Percentiles rank a stretch among this genome's conserved stretches.
Evolutionary conservation across 2,888 invertebrate genomes (phyloP).

Genomic region (Cephus sareptanus): DNA sequence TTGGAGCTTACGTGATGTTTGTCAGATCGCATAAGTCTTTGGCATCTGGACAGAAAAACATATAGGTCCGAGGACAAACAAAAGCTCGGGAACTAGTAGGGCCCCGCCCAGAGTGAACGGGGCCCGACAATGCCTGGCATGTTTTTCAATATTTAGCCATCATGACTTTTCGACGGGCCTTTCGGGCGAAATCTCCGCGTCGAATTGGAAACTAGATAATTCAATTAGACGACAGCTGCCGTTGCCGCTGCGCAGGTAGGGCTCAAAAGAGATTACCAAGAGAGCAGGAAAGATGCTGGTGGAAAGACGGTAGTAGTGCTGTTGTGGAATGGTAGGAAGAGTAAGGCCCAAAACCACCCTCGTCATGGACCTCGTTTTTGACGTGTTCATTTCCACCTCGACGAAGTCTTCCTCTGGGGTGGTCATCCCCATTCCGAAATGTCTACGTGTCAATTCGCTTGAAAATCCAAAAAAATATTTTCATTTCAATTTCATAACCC

Average conservation of each 20-base stretch:
- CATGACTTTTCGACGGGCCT: constrained; percentile 63
- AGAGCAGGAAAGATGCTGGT: background rate
- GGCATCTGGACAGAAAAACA: no score
- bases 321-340: constrained; percentile 5
- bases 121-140: constrained; percentile 61
- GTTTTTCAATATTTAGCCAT: constrained; percentile 66
- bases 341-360: constrained; percentile 30
- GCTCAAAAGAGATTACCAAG: constrained; percentile 8
- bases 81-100: constrained; percentile 25
- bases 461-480: background rate
- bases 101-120: constrained; percentile 47
- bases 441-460: background rate
- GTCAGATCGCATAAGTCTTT: no score
- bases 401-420: constrained; percentile 17
- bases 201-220: constrained; percentile 66
- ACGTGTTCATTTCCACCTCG: constrained; percentile 47
- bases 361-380: constrained; percentile 36
- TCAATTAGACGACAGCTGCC: constrained; percentile 64
- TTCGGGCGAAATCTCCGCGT: constrained; percentile 62
- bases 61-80: constrained; percentile 37
- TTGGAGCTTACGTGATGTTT: no score
- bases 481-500: background rate
- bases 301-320: no score
- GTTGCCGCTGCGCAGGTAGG: constrained; percentile 31
- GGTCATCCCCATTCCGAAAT: background rate